Base-by-base conservation (phyloP, 2,888 invertebrate genomes). In the Notocelia uddmanniana region DNA sequence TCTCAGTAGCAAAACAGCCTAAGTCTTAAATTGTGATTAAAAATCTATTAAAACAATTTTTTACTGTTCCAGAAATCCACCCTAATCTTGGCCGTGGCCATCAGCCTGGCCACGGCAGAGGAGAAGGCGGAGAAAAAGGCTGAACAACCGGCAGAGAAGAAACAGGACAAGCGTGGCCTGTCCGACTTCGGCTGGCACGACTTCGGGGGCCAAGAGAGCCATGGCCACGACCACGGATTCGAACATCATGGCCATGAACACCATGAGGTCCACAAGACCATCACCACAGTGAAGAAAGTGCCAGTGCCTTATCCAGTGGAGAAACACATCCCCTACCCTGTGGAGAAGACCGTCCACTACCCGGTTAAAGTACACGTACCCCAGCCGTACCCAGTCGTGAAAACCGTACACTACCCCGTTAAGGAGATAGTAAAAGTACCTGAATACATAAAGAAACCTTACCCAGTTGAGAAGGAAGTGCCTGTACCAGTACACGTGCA, bases 241-340 rank as follows among this genome's bases (percentile, higher is more conserved):
- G 83, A 74, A 58, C 83, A 85, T 31, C 83, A 86, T 60, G 78
- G 87, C 68, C 86, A 77, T 52, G 77, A 86, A 68, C 82, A 89
- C 50, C 85, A 87, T 67, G 92, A 93, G 75, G 88, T 93, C 72
- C 95, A 96, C 79, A 96, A 96, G 88, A 95, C 95, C 13, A 93
- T 96, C 78, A 96, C 96, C 13, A 91, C 96, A 63, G 91, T 96
- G 66, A 97, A 96, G 83, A 97, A 97, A 76, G 96, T 97, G 26
- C 94, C 95, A 21, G 95, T 95, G 26, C 96, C 96, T 0, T 96
- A 96, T 82, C 96, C 96, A 41, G 96, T 97, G 0, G 96, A 96
- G 79, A 96, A 96, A 81, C 94, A 95, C 52, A 93, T 96, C 64
- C 96, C 92, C 9, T 94, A 95, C 63, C 96, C 96, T 0, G 95